A percentile compares a stretch with the other conserved stretches of the same genome.
phyloP scores from a whole-genome alignment of 2,888 invertebrate species.

The Neoascia interrupta region DNA sequence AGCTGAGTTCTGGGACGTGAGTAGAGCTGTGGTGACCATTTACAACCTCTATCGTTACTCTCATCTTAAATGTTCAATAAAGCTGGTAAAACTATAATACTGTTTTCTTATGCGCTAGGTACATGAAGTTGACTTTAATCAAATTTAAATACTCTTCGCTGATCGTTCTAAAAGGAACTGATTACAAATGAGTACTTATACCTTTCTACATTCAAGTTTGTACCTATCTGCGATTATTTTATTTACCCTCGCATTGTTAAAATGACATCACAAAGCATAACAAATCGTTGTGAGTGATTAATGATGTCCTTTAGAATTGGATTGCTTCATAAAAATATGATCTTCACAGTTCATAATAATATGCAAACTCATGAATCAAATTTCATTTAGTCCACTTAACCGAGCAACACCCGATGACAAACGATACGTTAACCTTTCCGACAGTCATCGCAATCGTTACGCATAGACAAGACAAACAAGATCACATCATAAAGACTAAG shows the following conservation, averaged over 20 bases:
- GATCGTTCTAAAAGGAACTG: no score
- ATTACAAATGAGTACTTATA: no score
- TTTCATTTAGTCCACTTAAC: constrained; percentile 44
- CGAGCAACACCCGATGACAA: constrained; percentile 6
- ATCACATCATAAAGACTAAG: constrained; percentile 33
- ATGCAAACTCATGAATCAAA: constrained; percentile 48
- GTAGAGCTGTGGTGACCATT: no score
- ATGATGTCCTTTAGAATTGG: constrained; percentile 16
- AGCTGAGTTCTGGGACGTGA: no score
- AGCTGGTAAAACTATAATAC: no score
- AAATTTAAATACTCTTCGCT: no score
- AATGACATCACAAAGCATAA: constrained; percentile 47
- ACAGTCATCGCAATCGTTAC: constrained; percentile 26
- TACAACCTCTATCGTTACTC: no score
- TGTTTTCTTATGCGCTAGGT: no score
- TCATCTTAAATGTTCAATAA: no score
- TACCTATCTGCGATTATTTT: no score
- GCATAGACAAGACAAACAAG: constrained; percentile 50
- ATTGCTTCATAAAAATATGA: constrained; percentile 15
- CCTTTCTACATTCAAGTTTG: no score
- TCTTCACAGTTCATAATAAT: constrained; percentile 39
- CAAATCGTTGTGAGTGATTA: constrained; percentile 62
- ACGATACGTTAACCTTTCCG: constrained; percentile 24
- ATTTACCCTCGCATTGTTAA: constrained; percentile 20
- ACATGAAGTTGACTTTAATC: no score